Conservation (phyloP, 2,797 vertebrate genomes). For the Myotis daubentonii region DNA sequence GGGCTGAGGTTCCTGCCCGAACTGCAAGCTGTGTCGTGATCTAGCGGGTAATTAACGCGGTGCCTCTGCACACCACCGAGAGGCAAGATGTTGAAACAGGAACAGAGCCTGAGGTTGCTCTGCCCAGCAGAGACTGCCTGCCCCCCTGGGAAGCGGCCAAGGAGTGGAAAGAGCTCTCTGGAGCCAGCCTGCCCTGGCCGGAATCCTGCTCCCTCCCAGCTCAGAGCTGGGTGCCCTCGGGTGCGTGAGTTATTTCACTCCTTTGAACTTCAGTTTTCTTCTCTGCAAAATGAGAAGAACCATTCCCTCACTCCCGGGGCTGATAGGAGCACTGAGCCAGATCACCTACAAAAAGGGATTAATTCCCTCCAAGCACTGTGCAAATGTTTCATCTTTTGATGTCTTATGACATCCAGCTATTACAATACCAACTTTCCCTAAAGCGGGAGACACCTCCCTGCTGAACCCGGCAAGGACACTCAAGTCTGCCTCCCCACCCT, state of each 20-base stretch:
- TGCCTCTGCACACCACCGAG: neutral
- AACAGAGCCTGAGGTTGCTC: neutral
- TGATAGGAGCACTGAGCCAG: neutral
- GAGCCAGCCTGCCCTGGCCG: neutral
- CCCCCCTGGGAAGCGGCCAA: neutral
- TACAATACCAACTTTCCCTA: neutral
- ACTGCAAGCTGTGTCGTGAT: neutral
- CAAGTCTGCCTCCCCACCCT: neutral
- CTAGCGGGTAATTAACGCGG: neutral
- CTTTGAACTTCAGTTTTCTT: slow-evolving; percentile 63
- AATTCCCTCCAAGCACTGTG: neutral
- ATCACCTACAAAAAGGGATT: slow-evolving; percentile 15
- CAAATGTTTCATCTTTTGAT: slow-evolving; percentile 35
- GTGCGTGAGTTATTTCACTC: fast-evolving
- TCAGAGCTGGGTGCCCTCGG: neutral
- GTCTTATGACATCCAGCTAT: neutral
- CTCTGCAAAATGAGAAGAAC: slow-evolving; percentile 11
- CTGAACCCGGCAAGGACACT: neutral
- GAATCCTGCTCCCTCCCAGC: neutral
- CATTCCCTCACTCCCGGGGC: neutral
- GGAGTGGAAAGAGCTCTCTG: too few relatives aligned
- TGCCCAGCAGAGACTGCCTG: fast-evolving
- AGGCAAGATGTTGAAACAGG: neutral
- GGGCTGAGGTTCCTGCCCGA: neutral
- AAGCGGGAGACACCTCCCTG: neutral